These are phyloP conservation scores for Endomychus coccineus DNA, from an alignment of 2,888 invertebrate genomes.

Conservation along the genomic window DNA sequence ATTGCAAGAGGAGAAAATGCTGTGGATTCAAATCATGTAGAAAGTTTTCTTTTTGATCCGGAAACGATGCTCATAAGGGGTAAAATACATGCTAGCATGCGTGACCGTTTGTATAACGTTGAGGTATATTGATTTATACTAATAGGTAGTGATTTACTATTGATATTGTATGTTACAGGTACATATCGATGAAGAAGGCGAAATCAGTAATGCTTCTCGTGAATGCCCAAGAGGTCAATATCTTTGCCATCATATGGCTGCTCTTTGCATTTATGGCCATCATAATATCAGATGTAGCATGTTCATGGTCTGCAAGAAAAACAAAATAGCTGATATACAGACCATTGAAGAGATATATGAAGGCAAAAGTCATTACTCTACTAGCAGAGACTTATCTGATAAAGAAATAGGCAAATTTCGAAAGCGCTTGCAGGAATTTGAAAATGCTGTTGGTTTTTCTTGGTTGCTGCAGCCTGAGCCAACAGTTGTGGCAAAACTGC, in stretches of 20 bases:
- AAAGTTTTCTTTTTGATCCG: slow-evolving; percentile 6
- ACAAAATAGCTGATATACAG: too few species aligned
- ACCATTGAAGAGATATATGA: too few species aligned
- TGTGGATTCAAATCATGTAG: slow-evolving; percentile 11
- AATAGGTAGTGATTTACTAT: too few species aligned
- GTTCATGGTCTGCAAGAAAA: slow-evolving; percentile 1
- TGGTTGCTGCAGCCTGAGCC: slow-evolving; percentile 13
- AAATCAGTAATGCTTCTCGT: slow-evolving; percentile 6
- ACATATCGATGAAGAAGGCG: neutral
- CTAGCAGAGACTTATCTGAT: neutral
- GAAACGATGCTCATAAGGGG: slow-evolving; percentile 9
- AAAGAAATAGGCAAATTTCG: slow-evolving; percentile 5
- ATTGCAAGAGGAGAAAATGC: slow-evolving; percentile 14
- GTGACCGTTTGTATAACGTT: slow-evolving; percentile 9
- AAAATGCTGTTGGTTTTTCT: slow-evolving; percentile 14
- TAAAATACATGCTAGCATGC: slow-evolving; percentile 11
- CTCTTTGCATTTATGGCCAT: slow-evolving; percentile 3
- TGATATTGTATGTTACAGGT: slow-evolving; percentile 5
- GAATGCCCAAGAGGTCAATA: slow-evolving; percentile 6
- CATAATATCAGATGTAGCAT: slow-evolving; percentile 6
- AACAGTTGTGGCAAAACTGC: slow-evolving; percentile 1
- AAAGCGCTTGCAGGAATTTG: slow-evolving; percentile 1
- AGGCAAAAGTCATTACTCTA: neutral
- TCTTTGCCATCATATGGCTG: slow-evolving; percentile 10
- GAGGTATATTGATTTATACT: too few species aligned